phyloP scores from a whole-genome alignment of 2,888 invertebrate genomes.

The Dryocosmus kuriphilus region DNA sequence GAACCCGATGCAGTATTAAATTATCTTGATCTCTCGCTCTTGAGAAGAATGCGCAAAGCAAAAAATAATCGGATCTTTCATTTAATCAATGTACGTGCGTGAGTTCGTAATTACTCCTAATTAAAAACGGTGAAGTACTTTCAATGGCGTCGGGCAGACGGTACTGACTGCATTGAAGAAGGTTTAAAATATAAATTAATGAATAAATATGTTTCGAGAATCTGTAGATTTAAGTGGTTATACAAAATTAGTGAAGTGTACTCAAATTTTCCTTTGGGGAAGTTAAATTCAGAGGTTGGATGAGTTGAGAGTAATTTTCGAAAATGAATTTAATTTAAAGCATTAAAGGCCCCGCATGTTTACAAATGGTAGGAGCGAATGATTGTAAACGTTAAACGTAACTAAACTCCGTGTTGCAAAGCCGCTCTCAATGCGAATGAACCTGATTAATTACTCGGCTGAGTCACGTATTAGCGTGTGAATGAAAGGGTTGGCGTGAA shows the following conservation, averaged over 20 bases:
- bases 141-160: not conserved
- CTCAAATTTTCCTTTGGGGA: not conserved
- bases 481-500: not conserved
- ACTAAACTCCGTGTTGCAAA: constrained; percentile 52
- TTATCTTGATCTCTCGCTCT: not conserved
- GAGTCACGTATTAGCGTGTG: constrained; percentile 52
- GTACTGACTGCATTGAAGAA: not conserved
- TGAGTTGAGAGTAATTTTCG: not conserved
- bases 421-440: constrained; percentile 61
- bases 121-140: not conserved
- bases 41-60: not conserved
- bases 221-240: not conserved
- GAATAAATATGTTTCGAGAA: not conserved
- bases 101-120: constrained; percentile 17
- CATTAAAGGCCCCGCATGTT: constrained; percentile 21
- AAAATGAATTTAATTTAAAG: constrained; percentile 28
- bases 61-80: constrained; percentile 11
- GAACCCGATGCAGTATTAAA: not conserved
- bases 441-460: constrained; percentile 68
- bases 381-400: constrained; percentile 37
- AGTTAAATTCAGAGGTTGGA: not conserved
- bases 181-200: not conserved
- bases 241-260: not conserved
- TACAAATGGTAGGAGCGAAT: not conserved
- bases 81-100: constrained; percentile 18